Percentiles rank a stretch among this genome's conserved stretches.
phyloP scores from a whole-genome alignment of 2,113 vertebrate species.

The Panthera tigris region DNA sequence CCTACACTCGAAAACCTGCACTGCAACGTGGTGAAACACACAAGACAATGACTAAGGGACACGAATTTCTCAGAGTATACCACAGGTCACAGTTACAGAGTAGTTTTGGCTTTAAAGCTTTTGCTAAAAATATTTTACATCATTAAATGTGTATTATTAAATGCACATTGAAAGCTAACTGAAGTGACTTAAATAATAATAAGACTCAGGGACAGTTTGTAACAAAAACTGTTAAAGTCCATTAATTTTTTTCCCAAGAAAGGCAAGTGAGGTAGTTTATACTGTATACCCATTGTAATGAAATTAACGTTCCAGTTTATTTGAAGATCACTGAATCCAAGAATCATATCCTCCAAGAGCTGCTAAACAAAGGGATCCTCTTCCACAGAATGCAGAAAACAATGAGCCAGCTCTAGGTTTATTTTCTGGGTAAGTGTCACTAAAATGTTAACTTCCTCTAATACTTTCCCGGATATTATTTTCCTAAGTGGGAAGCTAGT shows the following conservation, averaged over 20 bases:
- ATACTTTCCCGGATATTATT: not conserved
- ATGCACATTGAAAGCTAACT: conserved; percentile 53
- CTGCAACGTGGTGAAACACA: not conserved
- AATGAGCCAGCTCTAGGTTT: conserved; percentile 31
- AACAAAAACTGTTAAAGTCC: conserved; percentile 66
- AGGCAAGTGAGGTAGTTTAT: conserved; percentile 85
- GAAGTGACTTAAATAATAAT: conserved; percentile 62
- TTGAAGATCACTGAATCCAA: conserved; percentile 26
- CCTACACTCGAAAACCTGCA: not conserved
- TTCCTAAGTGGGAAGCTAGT: not conserved
- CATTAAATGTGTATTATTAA: conserved; percentile 51
- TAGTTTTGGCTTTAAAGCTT: conserved; percentile 16
- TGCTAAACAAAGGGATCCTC: conserved; percentile 53
- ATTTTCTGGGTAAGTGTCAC: not conserved
- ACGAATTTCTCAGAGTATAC: not conserved
- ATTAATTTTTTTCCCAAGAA: conserved; percentile 63
- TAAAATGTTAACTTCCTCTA: conserved; percentile 46
- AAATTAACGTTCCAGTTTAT: conserved; percentile 70
- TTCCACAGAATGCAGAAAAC: conserved; percentile 27
- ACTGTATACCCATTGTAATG: conserved; percentile 37
- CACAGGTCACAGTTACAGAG: not conserved
- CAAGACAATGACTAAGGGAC: conserved; percentile 40
- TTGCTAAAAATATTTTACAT: conserved; percentile 55
- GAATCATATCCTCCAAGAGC: not conserved
- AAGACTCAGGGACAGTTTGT: conserved; percentile 38